Evolutionary conservation across 2,797 vertebrate genomes (phyloP), one percentile per base, ranked within the genome.

Genomic region (Parambassis ranga): DNA sequence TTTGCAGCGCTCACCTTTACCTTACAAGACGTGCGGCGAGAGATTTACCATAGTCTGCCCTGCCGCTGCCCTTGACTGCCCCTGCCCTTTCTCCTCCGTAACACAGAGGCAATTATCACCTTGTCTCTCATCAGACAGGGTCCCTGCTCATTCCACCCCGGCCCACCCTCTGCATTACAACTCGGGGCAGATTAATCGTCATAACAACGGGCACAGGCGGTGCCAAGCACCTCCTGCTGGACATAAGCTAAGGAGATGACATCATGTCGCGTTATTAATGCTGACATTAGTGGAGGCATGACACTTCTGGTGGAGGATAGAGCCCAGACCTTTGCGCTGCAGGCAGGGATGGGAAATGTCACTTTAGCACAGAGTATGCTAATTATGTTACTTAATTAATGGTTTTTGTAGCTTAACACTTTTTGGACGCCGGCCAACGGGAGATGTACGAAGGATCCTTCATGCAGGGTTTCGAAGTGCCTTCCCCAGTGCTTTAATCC

Each of bases 21-120:
- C 61, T 67, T 20, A 10, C 42, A 35, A 61, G 60, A 69, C 52
- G 19, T 14, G 33, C 16, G 6, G 14, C 35, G 56, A 70, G 71
- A 71, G 70, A 84, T 81, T 75, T 47, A 53, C 65, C 68, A n/a
- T 37, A 10, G 53, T 60, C 51, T 57, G 63, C 65, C 11, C 20
- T 2, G 60, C 27, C 27, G 10, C 30, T 75, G 85, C 80, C 90
- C 89, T 90, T 90, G 83, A 86, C 82, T 49, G 64, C 44, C 67
- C 59, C 43, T 51, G 68, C 53, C 66, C 83, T 78, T 78, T 65
- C 71, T 75, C 64, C 58, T 38, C 28, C 3, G 41, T 65, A 70
- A 81, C 71, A 75, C 75, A 58, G 73, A 86, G 73, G 74, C 79
- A 90, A 89, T 90, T 87, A 89, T 87, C 86, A 69, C 79, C 77